Evolutionary conservation across 2,113 vertebrate species (phyloP), one percentile per base, ranked within the genome.

Genomic region (Callithrix jacchus): DNA sequence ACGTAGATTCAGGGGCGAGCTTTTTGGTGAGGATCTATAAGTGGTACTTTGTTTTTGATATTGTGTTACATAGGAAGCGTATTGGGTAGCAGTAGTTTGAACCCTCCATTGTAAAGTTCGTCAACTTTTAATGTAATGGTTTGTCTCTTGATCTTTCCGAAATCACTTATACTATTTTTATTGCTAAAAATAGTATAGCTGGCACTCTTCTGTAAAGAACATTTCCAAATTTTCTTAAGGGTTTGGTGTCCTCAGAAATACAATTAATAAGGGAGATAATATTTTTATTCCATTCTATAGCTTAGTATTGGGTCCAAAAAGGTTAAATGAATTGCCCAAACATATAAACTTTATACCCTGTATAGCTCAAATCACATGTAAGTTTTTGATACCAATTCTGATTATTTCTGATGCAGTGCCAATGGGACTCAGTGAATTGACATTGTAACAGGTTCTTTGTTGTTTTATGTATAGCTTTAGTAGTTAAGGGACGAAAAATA

Each of bases 161-260:
- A 76, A 45, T 89, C 81, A 47, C 0, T 73, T 52, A 66, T 58
- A 21, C 71, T 76, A 27, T 45, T 89, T 94, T 90, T 35, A 88
- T 74, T 81, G 76, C 68, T 52, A 30, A 58, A 82, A 66, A 42
- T 42, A 42, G 42, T 42, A 42, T 87, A 25, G 66, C 37, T 81
- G 21, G 40, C 94, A 81, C 91, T 96, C 25, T 89, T 92, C 10
- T 80, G 7, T 96, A 74, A 54, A 84, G 54, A 96, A 81, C 25
- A 5, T 91, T 88, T 10, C 23, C 17, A 21, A 32, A 3, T 70
- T 49, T 61, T 68, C 40, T 64, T 87, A 47, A 30, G 23, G 82
- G 42, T 86, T 80, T 92, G 79, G 45, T 85, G 80, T 80, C 42
- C 45, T 47, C 40, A 40, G 23, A 81, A 92, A 70, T 86, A 58